These are phyloP conservation scores for Strigops habroptila DNA, from an alignment of 2,113 vertebrate species.

Conservation along the genomic window DNA sequence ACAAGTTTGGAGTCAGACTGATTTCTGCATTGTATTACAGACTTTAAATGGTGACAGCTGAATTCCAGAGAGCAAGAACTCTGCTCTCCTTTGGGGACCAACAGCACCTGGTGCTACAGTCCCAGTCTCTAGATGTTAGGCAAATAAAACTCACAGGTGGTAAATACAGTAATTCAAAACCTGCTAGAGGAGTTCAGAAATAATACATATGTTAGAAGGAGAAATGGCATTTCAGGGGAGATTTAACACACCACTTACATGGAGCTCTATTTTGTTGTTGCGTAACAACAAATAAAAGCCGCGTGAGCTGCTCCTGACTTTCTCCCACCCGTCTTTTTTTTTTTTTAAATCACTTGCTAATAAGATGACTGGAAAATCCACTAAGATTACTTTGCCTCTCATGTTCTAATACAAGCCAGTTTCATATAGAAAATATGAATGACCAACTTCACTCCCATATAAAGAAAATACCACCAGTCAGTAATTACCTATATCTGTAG, in stretches of 20 bases:
- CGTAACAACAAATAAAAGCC: background rate
- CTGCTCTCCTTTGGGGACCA: background rate
- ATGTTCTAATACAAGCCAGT: background rate
- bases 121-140: no score
- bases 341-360: background rate
- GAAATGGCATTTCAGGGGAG: background rate
- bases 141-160: background rate
- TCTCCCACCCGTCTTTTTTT: fast-evolving
- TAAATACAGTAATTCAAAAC: background rate
- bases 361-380: background rate
- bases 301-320: background rate
- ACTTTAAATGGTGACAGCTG: background rate
- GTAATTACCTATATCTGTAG: background rate
- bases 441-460: background rate
- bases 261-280: background rate
- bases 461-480: background rate
- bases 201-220: background rate
- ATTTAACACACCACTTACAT: background rate
- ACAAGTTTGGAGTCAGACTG: background rate
- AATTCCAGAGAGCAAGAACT: background rate
- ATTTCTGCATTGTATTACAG: background rate
- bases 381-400: background rate
- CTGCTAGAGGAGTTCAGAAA: background rate
- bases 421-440: background rate
- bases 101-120: background rate